Conservation (phyloP, 1,140 invertebrate species). For the Mamestra configurata region DNA sequence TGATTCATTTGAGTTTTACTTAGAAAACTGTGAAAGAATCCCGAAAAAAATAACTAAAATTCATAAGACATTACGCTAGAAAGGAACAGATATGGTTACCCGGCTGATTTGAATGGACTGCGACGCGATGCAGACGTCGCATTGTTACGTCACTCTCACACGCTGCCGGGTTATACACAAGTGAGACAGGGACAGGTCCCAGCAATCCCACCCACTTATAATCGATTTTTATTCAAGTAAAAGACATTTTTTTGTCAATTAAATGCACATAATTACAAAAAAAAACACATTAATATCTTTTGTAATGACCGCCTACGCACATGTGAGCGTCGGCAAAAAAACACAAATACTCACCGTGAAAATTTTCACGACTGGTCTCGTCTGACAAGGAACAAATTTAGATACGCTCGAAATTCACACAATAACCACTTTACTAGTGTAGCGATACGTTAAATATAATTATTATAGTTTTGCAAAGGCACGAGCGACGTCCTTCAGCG, state of each 20-base stretch:
- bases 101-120: conserved; percentile 69
- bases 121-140: conserved; percentile 68
- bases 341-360: conserved; percentile 79
- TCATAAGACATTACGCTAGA: conserved; percentile 61
- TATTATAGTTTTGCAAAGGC: conserved; percentile 65
- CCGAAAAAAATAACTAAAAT: conserved; percentile 65
- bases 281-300: conserved; percentile 41
- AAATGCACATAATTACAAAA: conserved; percentile 53
- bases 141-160: conserved; percentile 74
- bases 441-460: conserved; percentile 67
- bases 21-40: conserved; percentile 61
- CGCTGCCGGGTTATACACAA: conserved; percentile 76
- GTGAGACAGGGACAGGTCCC: conserved; percentile 69
- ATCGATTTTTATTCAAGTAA: conserved; percentile 84
- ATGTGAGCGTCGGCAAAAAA: conserved; percentile 57
- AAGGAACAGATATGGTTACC: conserved; percentile 70
- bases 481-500: conserved; percentile 65
- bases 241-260: conserved; percentile 64
- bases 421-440: conserved; percentile 77
- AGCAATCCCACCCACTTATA: conserved; percentile 83
- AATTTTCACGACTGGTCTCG: conserved; percentile 73
- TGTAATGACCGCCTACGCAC: conserved; percentile 36
- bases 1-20: conserved; percentile 59
- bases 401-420: conserved; percentile 75
- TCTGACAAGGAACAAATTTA: conserved; percentile 83